phyloP scores from a whole-genome alignment of 2,888 invertebrate species.

The Autographa gamma region DNA sequence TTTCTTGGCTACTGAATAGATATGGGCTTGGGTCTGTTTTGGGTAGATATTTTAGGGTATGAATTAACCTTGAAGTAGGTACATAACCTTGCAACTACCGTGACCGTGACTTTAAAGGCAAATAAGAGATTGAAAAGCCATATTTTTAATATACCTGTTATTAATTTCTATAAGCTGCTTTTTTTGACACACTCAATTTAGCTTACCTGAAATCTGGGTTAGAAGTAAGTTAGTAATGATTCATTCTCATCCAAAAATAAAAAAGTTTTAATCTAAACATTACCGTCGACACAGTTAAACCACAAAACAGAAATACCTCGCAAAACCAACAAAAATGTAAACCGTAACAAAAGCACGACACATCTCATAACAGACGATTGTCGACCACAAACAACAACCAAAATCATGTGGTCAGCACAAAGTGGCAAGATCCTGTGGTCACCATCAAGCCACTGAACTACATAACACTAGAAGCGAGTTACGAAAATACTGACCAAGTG shows the following conservation, averaged over 20 bases:
- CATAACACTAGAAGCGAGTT: neutral
- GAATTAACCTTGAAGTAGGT: neutral
- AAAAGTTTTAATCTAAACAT: neutral
- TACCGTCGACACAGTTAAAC: neutral
- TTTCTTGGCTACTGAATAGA: slow-evolving; percentile 28
- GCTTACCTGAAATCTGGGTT: neutral
- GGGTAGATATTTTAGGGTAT: neutral
- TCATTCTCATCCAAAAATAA: neutral
- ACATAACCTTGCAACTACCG: neutral
- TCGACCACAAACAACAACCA: slow-evolving; percentile 61
- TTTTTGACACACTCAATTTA: neutral
- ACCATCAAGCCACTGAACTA: neutral
- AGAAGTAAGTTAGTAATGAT: neutral
- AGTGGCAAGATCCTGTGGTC: slow-evolving; percentile 69
- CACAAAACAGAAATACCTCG: slow-evolving; percentile 14
- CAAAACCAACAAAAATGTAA: slow-evolving; percentile 10
- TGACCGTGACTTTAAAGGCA: neutral
- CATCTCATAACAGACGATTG: slow-evolving; percentile 52
- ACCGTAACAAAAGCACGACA: slow-evolving; percentile 28
- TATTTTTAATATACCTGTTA: no score
- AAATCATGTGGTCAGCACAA: slow-evolving; percentile 70
- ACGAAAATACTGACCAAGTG: no score
- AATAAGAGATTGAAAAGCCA: neutral
- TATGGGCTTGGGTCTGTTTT: slow-evolving; percentile 20
- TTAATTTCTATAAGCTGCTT: no score